These are phyloP conservation scores for Pterocles burchelli DNA, from an alignment of 2,113 vertebrate species.

Conservation along the genomic window DNA sequence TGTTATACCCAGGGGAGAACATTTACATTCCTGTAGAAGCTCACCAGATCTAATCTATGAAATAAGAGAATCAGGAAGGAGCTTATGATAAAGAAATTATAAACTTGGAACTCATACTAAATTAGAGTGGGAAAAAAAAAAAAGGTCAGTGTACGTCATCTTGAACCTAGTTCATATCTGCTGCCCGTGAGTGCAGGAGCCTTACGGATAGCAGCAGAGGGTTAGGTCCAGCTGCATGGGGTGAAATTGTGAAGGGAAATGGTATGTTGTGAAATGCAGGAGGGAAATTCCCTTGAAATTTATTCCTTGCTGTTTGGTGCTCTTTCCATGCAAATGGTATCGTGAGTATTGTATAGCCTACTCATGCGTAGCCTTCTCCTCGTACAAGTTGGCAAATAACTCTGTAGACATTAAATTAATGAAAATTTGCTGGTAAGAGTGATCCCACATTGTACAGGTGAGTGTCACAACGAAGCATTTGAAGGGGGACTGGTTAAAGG, in stretches of 20 bases:
- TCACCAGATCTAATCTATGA: background rate
- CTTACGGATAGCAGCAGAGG: fast-evolving
- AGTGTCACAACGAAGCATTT: background rate
- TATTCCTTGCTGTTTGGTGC: background rate
- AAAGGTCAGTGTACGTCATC: background rate
- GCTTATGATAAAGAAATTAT: background rate
- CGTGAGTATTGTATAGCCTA: background rate
- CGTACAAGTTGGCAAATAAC: background rate
- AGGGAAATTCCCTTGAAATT: background rate
- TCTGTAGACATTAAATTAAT: background rate
- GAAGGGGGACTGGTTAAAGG: background rate
- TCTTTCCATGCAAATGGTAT: background rate
- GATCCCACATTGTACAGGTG: background rate
- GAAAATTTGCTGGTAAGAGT: background rate
- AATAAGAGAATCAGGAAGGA: background rate
- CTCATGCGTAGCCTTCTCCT: background rate
- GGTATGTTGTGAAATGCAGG: background rate
- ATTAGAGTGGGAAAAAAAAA: background rate
- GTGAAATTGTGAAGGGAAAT: background rate
- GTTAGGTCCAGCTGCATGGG: background rate
- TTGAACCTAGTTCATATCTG: background rate
- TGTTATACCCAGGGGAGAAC: background rate
- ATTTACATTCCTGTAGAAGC: background rate
- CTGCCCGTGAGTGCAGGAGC: background rate
- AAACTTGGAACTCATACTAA: background rate